Evolutionary conservation across 1,140 invertebrate species (phyloP).

Genomic region (Drosophila sproati): DNA sequence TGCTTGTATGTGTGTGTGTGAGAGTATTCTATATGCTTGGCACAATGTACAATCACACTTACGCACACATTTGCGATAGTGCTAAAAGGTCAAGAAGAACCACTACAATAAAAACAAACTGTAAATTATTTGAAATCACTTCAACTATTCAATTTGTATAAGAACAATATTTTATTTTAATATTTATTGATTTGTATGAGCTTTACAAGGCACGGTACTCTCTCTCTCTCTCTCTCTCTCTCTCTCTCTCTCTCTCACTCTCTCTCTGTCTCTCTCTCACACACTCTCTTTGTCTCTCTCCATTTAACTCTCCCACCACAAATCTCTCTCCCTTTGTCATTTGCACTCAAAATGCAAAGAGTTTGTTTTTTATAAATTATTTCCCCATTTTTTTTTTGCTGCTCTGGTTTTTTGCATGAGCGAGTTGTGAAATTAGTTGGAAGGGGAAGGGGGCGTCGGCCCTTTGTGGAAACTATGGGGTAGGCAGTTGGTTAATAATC

Average conservation of each 20-base stretch:
- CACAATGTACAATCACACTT: conserved; percentile 3
- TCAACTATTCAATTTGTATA: conserved; percentile 5
- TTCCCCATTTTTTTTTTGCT: conserved; percentile 12
- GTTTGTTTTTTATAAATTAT: conserved; percentile 30
- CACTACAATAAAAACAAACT: conserved; percentile 10
- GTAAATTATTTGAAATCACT: conserved; percentile 6
- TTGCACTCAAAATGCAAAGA: conserved; percentile 45
- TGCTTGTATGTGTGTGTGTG: conserved; percentile 11
- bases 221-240: conserved; percentile 20
- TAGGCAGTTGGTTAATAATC: conserved; percentile 11
- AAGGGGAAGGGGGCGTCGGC: neutral
- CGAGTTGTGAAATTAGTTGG: conserved; percentile 33
- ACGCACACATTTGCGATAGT: neutral
- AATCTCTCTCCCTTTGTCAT: conserved; percentile 52
- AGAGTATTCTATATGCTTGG: conserved; percentile 6
- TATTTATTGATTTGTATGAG: conserved; percentile 35
- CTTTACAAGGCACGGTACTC: neutral
- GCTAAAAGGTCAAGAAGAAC: conserved; percentile 39
- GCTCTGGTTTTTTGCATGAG: neutral
- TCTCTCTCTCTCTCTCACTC: conserved; percentile 10
- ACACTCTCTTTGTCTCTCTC: conserved; percentile 16
- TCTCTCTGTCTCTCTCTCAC: neutral
- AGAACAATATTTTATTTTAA: conserved; percentile 11
- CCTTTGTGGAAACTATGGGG: neutral
- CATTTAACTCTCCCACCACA: conserved; percentile 12